Percentiles rank a stretch among this genome's conserved stretches.
Conservation (phyloP, 2,797 vertebrate species). For the Alectoris magna region DNA sequence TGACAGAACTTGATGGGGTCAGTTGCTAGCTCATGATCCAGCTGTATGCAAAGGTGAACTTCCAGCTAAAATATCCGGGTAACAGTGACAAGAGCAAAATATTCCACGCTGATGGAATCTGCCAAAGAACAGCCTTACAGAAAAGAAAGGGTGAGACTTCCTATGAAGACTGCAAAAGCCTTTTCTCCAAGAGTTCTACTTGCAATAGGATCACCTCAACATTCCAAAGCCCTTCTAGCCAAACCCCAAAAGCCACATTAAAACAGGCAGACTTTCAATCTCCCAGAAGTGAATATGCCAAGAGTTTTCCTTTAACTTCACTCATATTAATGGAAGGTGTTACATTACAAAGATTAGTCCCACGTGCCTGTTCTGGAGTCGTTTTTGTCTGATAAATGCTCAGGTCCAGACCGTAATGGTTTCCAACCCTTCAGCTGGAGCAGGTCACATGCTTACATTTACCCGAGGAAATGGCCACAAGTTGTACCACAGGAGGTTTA, state of each 20-base stretch:
- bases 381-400: too few relatives aligned
- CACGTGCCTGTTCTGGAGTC: neutral
- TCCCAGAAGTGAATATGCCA: neutral
- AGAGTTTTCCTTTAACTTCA: neutral
- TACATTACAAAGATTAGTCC: neutral
- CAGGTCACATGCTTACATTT: neutral
- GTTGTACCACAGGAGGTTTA: too few relatives aligned
- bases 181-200: neutral
- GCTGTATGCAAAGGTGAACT: neutral
- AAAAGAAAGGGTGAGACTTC: neutral
- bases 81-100: neutral
- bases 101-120: neutral
- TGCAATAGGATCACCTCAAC: neutral
- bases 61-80: neutral
- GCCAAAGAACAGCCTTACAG: neutral
- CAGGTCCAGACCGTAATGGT: neutral
- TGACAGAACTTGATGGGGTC: neutral
- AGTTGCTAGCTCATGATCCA: neutral
- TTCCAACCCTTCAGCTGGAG: neutral
- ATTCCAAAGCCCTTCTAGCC: neutral
- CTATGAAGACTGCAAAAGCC: neutral
- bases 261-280: neutral
- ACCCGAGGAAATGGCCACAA: too few relatives aligned
- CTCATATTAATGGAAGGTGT: neutral
- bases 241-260: neutral